phyloP scores from a whole-genome alignment of 2,888 invertebrate species.

The Lycophotia porphyrea region DNA sequence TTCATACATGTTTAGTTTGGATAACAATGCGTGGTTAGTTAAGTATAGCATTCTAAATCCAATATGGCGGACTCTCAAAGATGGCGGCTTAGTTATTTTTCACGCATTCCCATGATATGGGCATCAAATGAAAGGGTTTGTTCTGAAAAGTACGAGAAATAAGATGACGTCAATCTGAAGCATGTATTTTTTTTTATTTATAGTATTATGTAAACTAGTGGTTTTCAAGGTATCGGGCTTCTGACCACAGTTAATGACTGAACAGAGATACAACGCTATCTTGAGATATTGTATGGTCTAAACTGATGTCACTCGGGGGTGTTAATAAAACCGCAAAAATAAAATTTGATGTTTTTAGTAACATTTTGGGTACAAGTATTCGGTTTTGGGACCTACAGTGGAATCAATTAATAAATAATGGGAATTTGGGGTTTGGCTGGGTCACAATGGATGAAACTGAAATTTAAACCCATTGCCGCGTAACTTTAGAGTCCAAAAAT shows the following conservation, averaged over 20 bases:
- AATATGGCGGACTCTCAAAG: neutral
- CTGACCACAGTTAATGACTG: neutral
- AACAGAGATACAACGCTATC: neutral
- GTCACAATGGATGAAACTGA: too few species aligned
- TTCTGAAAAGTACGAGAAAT: neutral
- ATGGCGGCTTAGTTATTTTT: neutral
- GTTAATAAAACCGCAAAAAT: conserved; percentile 9
- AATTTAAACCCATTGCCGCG: too few species aligned
- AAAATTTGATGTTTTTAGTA: neutral
- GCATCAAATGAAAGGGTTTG: neutral
- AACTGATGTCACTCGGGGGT: neutral
- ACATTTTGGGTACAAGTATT: neutral
- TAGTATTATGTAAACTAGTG: neutral
- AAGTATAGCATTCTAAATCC: neutral
- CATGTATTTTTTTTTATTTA: neutral
- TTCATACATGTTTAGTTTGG: too few species aligned
- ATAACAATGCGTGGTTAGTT: too few species aligned
- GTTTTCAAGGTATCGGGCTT: neutral
- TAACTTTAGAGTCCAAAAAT: too few species aligned
- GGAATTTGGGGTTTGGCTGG: neutral
- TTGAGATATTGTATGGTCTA: neutral
- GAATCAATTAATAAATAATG: too few species aligned
- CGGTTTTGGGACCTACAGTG: neutral
- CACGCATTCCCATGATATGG: neutral
- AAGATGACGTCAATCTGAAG: neutral